phyloP scores from a whole-genome alignment of 2,113 vertebrate genomes.

The Epinephelus lanceolatus region DNA sequence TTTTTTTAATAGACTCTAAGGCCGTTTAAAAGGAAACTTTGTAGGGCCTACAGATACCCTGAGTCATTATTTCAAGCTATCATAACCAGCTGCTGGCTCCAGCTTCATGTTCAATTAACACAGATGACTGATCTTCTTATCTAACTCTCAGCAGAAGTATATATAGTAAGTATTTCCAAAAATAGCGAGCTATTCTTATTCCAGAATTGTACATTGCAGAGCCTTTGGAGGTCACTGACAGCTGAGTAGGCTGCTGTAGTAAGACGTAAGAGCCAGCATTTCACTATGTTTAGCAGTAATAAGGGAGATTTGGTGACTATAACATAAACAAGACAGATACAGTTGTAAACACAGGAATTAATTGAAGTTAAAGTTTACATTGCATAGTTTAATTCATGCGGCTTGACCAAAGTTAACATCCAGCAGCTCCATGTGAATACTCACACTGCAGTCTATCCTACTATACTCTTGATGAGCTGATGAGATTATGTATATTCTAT shows the following conservation, averaged over 20 bases:
- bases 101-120: too few relatives aligned
- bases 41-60: too few relatives aligned
- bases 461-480: slow-evolving; percentile 18
- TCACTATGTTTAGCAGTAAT: background rate
- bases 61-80: too few relatives aligned
- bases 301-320: too few relatives aligned
- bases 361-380: background rate
- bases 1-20: too few relatives aligned
- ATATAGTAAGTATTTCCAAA: background rate
- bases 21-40: too few relatives aligned
- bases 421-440: slow-evolving; percentile 22
- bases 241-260: background rate
- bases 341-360: background rate
- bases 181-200: background rate
- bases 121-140: too few relatives aligned
- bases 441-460: slow-evolving; percentile 16
- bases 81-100: too few relatives aligned
- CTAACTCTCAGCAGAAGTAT: too few relatives aligned
- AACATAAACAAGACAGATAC: too few relatives aligned
- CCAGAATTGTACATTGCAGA: background rate
- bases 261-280: background rate
- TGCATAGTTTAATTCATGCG: slow-evolving; percentile 8
- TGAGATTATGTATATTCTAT: slow-evolving; percentile 44
- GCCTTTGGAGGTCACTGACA: background rate
- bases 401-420: slow-evolving; percentile 11